Base-by-base conservation (phyloP, 2,888 invertebrate genomes). In the Drosophila histrio region DNA sequence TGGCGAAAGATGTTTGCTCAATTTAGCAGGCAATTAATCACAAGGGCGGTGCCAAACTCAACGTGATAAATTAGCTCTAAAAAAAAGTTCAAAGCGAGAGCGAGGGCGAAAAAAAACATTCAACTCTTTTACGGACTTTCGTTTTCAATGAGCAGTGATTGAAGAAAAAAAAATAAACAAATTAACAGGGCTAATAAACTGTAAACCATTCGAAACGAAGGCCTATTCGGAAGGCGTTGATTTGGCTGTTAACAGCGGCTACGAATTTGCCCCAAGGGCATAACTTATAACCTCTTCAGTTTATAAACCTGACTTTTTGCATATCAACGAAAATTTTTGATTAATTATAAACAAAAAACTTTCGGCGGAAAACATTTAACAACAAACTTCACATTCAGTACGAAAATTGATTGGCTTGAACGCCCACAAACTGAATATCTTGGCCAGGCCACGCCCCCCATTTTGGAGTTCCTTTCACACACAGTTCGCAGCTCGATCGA, bases 11-110 rank as follows among this genome's bases (percentile, higher is more conserved):
- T 77, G 62, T 72, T 62, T 54, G 61, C 68, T 69, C 65, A 72
- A 72, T 82, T 84, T 59, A 39, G 72, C 32, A n/a, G 67, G 69
- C 69, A 69, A 84, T 84, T 72, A 84, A 84, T 84, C 83, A 84
- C 49, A 63, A 71, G 71, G 75, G 75, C 75, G 63, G 43, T 39
- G 57, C 24, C 72, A 58, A 58, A 66, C 53, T 63, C 58, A 54
- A 64, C 58, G 36, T 85, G 83, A 84, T 84, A 77, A 75, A 84
- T 87, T 85, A 57, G 59, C 49, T 36, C 50, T 59, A 22, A 54
- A 67, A 22, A 60, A 54, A 43, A 68, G 19, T 50, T 54, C 38
- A 15, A 17, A 22, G 3, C 19, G 13, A 36, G 26, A n/a, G 22
- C 22, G 32, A 30, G n/a, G 30, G 30, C 17, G n/a, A 28, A 60